A percentile compares a stretch with the other conserved stretches of the same genome.
phyloP scores from a whole-genome alignment of 2,797 vertebrate species.

The Rhincodon typus region DNA sequence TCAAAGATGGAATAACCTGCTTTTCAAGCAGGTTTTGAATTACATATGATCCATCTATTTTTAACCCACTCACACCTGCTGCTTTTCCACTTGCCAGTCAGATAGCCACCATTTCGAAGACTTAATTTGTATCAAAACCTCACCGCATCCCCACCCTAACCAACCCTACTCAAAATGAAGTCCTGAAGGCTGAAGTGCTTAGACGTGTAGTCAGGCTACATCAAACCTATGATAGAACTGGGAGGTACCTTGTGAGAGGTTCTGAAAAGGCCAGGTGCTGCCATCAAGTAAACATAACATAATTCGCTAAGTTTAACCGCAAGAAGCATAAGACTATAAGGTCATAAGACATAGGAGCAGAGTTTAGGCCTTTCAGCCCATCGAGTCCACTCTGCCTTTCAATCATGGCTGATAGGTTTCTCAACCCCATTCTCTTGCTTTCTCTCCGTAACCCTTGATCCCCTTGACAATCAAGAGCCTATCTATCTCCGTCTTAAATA shows the following conservation, averaged over 20 bases:
- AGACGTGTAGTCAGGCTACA: background rate
- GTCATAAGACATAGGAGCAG: too few relatives aligned
- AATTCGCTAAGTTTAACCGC: background rate
- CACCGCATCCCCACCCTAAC: background rate
- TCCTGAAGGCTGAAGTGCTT: background rate
- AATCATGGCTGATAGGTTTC: too few relatives aligned
- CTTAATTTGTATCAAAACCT: background rate
- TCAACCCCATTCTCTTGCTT: too few relatives aligned
- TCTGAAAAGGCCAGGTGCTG: background rate
- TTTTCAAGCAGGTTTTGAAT: conserved; percentile 30
- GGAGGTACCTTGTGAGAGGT: background rate
- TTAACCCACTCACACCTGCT: background rate
- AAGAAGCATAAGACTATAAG: too few relatives aligned
- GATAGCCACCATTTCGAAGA: too few relatives aligned
- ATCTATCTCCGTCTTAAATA: too few relatives aligned
- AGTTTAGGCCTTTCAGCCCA: too few relatives aligned
- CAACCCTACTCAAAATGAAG: background rate
- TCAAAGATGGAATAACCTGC: conserved; percentile 19
- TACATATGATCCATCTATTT: background rate
- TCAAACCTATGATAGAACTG: background rate
- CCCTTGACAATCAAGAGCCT: too few relatives aligned
- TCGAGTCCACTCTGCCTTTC: too few relatives aligned
- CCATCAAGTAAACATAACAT: background rate
- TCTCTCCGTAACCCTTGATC: too few relatives aligned
- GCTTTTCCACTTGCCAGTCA: background rate